Base-by-base conservation (phyloP, 2,113 vertebrate species). In the Erinaceus europaeus region DNA sequence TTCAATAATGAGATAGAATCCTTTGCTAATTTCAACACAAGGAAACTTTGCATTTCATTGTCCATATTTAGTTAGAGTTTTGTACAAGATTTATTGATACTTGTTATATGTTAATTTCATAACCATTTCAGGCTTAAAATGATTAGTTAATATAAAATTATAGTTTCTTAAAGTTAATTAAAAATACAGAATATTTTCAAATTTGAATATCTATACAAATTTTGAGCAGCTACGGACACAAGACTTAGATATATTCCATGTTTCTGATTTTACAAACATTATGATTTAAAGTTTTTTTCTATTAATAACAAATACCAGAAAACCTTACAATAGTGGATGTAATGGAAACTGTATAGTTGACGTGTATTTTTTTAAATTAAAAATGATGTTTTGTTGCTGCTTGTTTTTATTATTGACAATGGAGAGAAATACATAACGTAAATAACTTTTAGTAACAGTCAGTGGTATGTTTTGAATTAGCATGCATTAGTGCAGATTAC, bases 61-160 rank as follows among this genome's bases (percentile, higher is more conserved):
- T 29, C 20, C n/a, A 27, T 29, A 32, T 17, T 72, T 36, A 55
- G 57, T 78, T 59, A 34, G 71, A 52, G 17, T 48, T 64, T 40
- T 50, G 12, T 27, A 13, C 5, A 5, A 42, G 36, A 52, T 87
- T 79, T 6, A 9, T 40, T 68, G 14, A 1, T 4, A 0, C 84
- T 91, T 89, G 81, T 7, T n/a, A 46, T 15, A 0, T 52, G 2
- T 73, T 89, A 57, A 25, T 53, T 93, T 53, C 4, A 48, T 12
- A 76, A 36, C 72, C 23, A 7, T 69, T 95, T 90, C 83, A 46
- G 74, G 74, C 21, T 91, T 36, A 42, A n/a, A 50, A 27, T 88
- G 38, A 25, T 0, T 2, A 53, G 75, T 74, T 64, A 76, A 21
- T 18, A 34, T 6, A 38, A 73, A 42, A 71, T 14, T 21, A 27